A percentile compares a stretch with the other conserved stretches of the same genome.
Evolutionary conservation across 2,797 vertebrate species (phyloP).

Genomic region (Micrastur ruficollis): DNA sequence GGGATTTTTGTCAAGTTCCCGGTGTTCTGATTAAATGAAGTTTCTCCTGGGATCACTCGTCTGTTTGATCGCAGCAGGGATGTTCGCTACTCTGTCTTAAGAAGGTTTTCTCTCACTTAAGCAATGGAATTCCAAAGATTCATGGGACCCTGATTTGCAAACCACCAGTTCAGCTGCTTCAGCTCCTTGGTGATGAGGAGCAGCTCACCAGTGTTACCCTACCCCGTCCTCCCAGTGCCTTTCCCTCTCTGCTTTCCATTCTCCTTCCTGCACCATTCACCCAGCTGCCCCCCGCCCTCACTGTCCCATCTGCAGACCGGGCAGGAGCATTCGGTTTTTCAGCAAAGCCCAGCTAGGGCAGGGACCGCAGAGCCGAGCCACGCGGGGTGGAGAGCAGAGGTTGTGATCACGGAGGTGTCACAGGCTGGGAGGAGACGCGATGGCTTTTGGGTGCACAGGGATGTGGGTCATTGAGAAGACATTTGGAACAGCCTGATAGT

Average conservation of each 20-base stretch:
- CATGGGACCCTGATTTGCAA: not conserved
- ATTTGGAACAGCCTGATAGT: not conserved
- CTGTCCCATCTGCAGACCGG: not conserved
- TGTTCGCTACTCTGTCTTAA: not conserved
- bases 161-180: not conserved
- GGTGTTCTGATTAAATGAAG: not conserved
- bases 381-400: not conserved
- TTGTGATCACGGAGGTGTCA: not conserved
- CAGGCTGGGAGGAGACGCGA: not conserved
- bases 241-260: not conserved
- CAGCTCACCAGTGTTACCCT: not conserved
- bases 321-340: not conserved
- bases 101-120: not conserved
- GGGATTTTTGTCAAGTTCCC: not conserved
- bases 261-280: not conserved
- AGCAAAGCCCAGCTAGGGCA: not conserved
- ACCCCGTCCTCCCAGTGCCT: not conserved
- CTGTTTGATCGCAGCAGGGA: not conserved
- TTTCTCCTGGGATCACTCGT: not conserved
- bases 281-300: rapidly evolving
- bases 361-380: not conserved
- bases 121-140: not conserved
- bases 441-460: not conserved
- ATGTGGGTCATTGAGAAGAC: not conserved
- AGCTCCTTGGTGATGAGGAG: not conserved